Base-by-base conservation (phyloP, 2,888 invertebrate genomes). In the Spicauda simplicius region DNA sequence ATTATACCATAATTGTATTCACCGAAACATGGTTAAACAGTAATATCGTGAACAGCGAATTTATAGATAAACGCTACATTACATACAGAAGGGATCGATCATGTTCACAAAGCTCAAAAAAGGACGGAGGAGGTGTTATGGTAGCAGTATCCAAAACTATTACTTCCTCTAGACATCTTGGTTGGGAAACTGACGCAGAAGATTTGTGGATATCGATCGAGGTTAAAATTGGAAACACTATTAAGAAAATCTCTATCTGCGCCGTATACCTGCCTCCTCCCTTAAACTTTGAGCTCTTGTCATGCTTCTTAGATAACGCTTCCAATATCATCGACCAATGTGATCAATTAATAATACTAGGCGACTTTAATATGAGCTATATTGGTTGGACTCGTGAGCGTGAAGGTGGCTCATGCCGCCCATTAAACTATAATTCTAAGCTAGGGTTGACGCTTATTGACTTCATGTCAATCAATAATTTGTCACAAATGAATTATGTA, bases 281-380 rank as follows among this genome's bases (percentile, higher is more conserved):
- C 10, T 66, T 70, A 5, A 64, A 58, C 55, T 25, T 55, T 18
- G 67, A 69, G 12, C 25, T 11, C n/a, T 18, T 70, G 12, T 63
- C 66, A 12, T 54, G 55, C 3, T 70, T 62, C 45, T 10, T 69
- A 7, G 7, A 63, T 12, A 67, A 65, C 14, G 19, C 55, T 14
- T 61, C 55, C 16, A 56, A 25, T 19, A 11, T 68, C 3, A 12
- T 68, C 0, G 48, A 50, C 1, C 25, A 59, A 7, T n/a, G 25
- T 37, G 62, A 59, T n/a, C 62, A 65, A 4, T 68, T 68, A n/a
- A 65, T 62, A 6, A 57, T 72, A n/a, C 7, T 73, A 2, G 71
- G 72, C 7, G 70, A 72, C 55, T 74, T 74, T 33, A 72, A 73
- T 55, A 57, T 68, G 30, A 41, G 65, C 8, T 45, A 45, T 37